Evolutionary conservation across 2,797 vertebrate genomes (phyloP), one percentile per base, ranked within the genome.

Genomic region (Lerista edwardsae): DNA sequence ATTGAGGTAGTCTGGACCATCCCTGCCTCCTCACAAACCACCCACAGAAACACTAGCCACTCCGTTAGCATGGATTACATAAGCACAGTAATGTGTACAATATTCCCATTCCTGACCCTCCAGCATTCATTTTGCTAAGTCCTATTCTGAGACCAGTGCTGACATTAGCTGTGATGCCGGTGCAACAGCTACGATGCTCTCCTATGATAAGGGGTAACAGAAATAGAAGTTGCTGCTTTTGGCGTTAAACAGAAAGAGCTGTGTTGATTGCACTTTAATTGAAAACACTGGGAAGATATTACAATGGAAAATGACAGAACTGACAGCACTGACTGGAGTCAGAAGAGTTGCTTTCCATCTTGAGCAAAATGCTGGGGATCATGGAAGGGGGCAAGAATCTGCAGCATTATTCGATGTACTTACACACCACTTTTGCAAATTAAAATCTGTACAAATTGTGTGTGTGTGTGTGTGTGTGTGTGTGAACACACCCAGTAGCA

Each of bases 181-280:
- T 83, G 80, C 3, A 78, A 80, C 51, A 81, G 47, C 69, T 67
- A 76, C 71, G 73, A 55, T 73, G 17, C 11, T 71, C 75, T 85
- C 76, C 4, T 19, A 69, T 84, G 72, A 73, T 87, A 64, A 34
- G 25, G 1, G 77, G 6, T 79, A 78, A 79, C 91, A 74, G 92
- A 87, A 90, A 91, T 59, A 75, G 83, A 88, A 86, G 83, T 44
- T 76, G 23, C 0, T 87, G 77, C 71, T 75, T 9, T 9, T 71
- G 57, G 57, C 81, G 74, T 84, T 86, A 41, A 47, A 0, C 17
- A 67, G 84, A 84, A 92, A 88, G 64, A 90, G 44, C 85, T 62
- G 21, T 77, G 81, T 91, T 90, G 75, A 86, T 44, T 89, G 91
- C 69, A 89, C 31, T 86, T 90, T 89, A 87, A 88, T 73, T 87